A percentile compares a stretch with the other conserved stretches of the same genome.
Conservation (phyloP, 2,113 vertebrate genomes). For the Amphiprion ocellaris region DNA sequence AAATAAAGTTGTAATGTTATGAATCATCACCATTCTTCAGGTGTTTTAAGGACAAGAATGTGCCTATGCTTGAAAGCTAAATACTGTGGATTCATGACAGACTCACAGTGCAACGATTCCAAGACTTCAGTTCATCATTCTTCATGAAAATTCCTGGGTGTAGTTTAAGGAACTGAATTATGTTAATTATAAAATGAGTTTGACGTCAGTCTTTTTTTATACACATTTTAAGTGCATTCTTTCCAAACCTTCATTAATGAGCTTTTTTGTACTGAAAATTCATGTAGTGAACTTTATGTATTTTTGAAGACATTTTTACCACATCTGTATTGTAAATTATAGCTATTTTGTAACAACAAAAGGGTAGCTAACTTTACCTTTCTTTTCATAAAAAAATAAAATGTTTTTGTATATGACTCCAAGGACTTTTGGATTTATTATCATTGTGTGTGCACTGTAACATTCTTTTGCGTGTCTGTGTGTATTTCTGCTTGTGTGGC, state of each 20-base stretch:
- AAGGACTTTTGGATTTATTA: slow-evolving; percentile 31
- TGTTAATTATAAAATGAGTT: slow-evolving; percentile 15
- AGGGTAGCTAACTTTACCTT: slow-evolving; percentile 38
- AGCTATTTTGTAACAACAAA: slow-evolving; percentile 64
- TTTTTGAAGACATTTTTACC: slow-evolving; percentile 51
- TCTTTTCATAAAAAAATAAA: slow-evolving; percentile 76
- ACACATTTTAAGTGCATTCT: slow-evolving; percentile 13
- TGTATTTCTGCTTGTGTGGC: slow-evolving; percentile 19
- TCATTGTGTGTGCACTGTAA: slow-evolving; percentile 9
- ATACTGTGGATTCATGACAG: background rate
- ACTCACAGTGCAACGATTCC: slow-evolving; percentile 26
- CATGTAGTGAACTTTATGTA: slow-evolving; percentile 53
- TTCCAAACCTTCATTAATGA: slow-evolving; percentile 1
- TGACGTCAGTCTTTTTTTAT: slow-evolving; percentile 36
- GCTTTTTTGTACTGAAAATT: slow-evolving; percentile 50
- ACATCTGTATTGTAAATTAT: slow-evolving; percentile 75
- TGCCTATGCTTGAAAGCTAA: slow-evolving; percentile 18
- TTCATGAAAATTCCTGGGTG: slow-evolving; percentile 27
- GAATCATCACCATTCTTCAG: background rate
- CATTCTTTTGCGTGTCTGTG: slow-evolving; percentile 6
- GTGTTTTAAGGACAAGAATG: slow-evolving; percentile 22
- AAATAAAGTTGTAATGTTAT: slow-evolving; percentile 5
- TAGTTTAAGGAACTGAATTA: slow-evolving; percentile 25
- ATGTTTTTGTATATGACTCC: slow-evolving; percentile 43
- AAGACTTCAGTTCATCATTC: slow-evolving; percentile 1